Conservation (phyloP, 2,797 vertebrate genomes). For the Lacerta viridis region DNA sequence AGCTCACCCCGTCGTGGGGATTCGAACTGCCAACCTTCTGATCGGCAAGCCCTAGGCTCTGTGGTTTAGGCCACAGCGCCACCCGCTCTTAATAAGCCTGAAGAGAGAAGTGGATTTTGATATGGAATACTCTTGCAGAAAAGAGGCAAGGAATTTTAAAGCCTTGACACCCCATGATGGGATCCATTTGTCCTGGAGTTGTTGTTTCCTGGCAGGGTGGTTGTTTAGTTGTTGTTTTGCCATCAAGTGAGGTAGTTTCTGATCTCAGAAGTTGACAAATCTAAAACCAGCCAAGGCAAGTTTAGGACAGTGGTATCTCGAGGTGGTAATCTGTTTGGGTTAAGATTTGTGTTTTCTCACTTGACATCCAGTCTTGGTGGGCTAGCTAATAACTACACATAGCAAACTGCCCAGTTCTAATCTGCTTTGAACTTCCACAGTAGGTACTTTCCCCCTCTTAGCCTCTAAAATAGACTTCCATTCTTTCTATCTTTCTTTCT, state of each 20-base stretch:
- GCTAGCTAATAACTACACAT: neutral
- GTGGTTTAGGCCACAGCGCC: too few relatives aligned
- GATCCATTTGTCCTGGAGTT: neutral
- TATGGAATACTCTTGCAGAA: neutral
- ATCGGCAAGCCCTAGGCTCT: too few relatives aligned
- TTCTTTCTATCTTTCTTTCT: neutral
- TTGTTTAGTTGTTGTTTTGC: neutral
- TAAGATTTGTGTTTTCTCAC: constrained; percentile 10
- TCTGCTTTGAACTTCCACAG: neutral
- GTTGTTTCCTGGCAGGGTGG: neutral
- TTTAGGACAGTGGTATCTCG: neutral
- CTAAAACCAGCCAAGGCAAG: constrained; percentile 2
- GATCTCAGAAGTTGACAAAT: neutral
- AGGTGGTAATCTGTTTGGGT: neutral
- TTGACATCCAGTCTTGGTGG: neutral
- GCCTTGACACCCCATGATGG: neutral
- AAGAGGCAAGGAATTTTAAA: neutral
- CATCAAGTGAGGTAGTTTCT: neutral
- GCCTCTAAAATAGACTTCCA: neutral
- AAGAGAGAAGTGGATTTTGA: neutral
- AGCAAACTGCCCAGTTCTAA: neutral
- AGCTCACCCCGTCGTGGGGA: too few relatives aligned
- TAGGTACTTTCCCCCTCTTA: neutral
- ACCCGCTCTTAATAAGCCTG: too few relatives aligned
- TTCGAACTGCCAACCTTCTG: too few relatives aligned